Percentiles rank a stretch among this genome's conserved stretches.
Evolutionary conservation across 2,113 vertebrate species (phyloP).

Genomic region (Eolophus roseicapilla): DNA sequence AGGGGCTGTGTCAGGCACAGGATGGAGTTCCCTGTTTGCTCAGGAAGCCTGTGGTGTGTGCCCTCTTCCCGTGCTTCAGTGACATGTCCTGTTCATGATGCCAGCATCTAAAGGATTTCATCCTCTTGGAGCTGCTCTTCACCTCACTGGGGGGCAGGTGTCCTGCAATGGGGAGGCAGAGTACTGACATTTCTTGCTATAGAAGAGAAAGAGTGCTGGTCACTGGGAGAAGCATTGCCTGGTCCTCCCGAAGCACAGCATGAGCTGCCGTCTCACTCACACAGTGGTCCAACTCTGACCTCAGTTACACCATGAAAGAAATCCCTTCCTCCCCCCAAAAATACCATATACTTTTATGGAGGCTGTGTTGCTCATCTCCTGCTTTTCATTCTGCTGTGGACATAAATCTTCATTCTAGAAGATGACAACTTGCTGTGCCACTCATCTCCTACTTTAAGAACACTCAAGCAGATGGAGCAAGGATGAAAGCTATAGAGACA

Average conservation of each 20-base stretch:
- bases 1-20: background rate
- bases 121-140: background rate
- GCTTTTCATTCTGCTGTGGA: background rate
- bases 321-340: background rate
- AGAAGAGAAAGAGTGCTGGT: background rate
- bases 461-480: background rate
- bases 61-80: background rate
- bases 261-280: background rate
- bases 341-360: background rate
- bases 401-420: background rate
- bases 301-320: background rate
- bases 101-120: background rate
- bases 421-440: background rate
- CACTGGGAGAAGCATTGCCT: background rate
- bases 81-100: background rate
- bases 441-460: background rate
- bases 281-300: background rate
- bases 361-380: background rate
- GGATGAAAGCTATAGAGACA: background rate
- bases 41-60: background rate
- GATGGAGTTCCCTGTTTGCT: background rate
- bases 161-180: background rate
- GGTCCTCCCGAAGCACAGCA: background rate
- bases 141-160: background rate
- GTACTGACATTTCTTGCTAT: background rate